Conservation (phyloP, 2,888 invertebrate species). For the Sinopyrophorus schimmeli region DNA sequence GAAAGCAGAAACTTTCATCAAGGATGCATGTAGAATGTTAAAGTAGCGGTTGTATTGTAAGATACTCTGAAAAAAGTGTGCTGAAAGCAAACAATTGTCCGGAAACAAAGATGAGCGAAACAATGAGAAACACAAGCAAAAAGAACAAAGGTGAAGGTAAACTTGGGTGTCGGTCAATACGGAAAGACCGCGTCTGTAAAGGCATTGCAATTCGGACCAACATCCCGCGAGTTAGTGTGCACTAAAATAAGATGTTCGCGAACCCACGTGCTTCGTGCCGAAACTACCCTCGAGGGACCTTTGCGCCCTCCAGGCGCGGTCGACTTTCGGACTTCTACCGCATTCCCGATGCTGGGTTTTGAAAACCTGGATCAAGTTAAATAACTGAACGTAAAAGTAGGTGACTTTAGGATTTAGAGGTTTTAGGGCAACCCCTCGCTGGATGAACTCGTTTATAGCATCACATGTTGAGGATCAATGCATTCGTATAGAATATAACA, state of each 20-base stretch:
- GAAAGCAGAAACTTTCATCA: slow-evolving; percentile 13
- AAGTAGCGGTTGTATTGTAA: slow-evolving; percentile 16
- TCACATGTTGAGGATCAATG: background rate
- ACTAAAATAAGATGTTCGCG: slow-evolving; percentile 45
- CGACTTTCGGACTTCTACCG: slow-evolving; percentile 32
- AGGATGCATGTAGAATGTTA: slow-evolving; percentile 22
- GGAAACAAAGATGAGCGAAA: slow-evolving; percentile 33
- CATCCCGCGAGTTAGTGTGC: slow-evolving; percentile 42
- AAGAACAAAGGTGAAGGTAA: slow-evolving; percentile 33
- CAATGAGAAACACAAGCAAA: slow-evolving; percentile 29
- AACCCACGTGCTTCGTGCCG: slow-evolving; percentile 41
- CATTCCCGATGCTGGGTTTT: slow-evolving; percentile 24
- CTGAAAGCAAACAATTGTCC: slow-evolving; percentile 26
- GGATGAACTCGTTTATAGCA: background rate
- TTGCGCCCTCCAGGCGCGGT: slow-evolving; percentile 31
- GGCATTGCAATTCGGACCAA: slow-evolving; percentile 43
- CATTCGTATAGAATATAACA: background rate
- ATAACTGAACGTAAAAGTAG: slow-evolving; percentile 22
- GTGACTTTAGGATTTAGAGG: slow-evolving; percentile 14
- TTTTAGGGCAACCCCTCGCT: slow-evolving; percentile 1
- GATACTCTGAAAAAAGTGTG: slow-evolving; percentile 12
- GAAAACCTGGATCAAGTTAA: slow-evolving; percentile 22
- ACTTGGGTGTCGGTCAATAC: slow-evolving; percentile 38
- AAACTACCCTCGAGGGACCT: slow-evolving; percentile 37
- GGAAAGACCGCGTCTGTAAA: slow-evolving; percentile 16